Base-by-base conservation (phyloP, 2,888 invertebrate genomes). In the Cheilosia pagana region DNA sequence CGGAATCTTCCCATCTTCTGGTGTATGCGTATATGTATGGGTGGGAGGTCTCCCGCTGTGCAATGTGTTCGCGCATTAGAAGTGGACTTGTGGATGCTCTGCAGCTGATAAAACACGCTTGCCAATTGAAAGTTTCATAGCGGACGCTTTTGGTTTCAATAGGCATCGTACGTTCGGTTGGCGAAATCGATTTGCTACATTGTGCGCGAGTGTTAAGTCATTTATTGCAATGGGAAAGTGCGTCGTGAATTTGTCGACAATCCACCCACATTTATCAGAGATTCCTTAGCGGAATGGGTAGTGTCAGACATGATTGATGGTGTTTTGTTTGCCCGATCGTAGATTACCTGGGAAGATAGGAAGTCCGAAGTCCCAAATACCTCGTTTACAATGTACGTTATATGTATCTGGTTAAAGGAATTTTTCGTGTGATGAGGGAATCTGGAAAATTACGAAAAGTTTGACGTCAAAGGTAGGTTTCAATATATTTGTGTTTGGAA, bases 21-120 rank as follows among this genome's bases (percentile, higher is more conserved):
- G 59, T 14, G 41, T 59, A 19, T 70, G 71, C n/a, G 41, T 59
- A 19, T 70, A 65, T 10, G 1, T 35, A 35, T 43, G 77, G 67
- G 72, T 82, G 82, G 83, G 79, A 71, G 79, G 75, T 71, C 85
- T 76, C 85, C 85, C 16, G 81, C 67, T 60, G 85, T 70, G 85
- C 70, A 45, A 57, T 60, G 79, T 71, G 67, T 81, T 81, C 48
- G 71, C 85, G 70, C 81, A 50, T 85, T 85, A 75, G 83, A 75
- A 75, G 70, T 74, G 6, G 16, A n/a, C 16, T 16, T 16, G 43
- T 43, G 43, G 16, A 16, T 45, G n/a, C 35, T 12, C 35, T 10
- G 35, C 35, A 35, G 12, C 12, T 35, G 35, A 35, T 12, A 35
- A 3, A 3, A 31, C 28, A 31, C 41, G n/a, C 14, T 28, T 53